Conservation (phyloP, 1,140 invertebrate species). For the Zaprionus nigranus region DNA sequence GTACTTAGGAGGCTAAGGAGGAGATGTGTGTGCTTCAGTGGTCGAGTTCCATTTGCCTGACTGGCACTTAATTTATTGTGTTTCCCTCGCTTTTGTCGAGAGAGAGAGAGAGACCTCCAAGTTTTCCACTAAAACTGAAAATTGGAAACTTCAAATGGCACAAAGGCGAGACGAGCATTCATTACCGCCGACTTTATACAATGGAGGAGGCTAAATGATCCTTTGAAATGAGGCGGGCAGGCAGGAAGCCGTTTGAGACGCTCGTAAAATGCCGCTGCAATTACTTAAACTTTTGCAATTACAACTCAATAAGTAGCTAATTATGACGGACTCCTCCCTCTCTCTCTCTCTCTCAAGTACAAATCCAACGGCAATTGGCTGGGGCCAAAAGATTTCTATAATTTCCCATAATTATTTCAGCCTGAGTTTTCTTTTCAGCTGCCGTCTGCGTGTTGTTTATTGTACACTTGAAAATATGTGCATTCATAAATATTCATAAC, state of each 20-base stretch:
- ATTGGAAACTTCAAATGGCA: conserved; percentile 47
- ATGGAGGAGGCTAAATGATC: conserved; percentile 33
- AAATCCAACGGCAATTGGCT: conserved; percentile 26
- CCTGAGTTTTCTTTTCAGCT: conserved; percentile 16
- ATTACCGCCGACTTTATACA: conserved; percentile 35
- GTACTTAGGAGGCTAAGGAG: neutral
- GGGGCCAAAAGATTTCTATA: conserved; percentile 27
- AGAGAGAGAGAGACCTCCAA: neutral
- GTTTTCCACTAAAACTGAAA: conserved; percentile 33
- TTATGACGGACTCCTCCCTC: conserved; percentile 37
- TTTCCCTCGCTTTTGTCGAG: conserved; percentile 31
- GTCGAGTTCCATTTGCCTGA: conserved; percentile 14
- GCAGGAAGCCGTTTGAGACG: neutral
- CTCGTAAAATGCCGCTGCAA: conserved; percentile 49
- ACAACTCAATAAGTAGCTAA: conserved; percentile 77
- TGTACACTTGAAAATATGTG: conserved; percentile 2
- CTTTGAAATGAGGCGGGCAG: conserved; percentile 16
- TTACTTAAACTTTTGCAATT: conserved; percentile 76
- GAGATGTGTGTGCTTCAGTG: conserved; percentile 11
- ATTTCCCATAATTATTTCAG: conserved; percentile 50
- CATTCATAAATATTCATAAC: conserved; percentile 55
- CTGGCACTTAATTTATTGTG: conserved; percentile 59
- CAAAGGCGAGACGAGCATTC: conserved; percentile 47
- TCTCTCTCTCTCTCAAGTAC: conserved; percentile 7
- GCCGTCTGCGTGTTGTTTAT: conserved; percentile 39